Conservation (phyloP, 2,113 vertebrate species). For the Scytalopus superciliaris region DNA sequence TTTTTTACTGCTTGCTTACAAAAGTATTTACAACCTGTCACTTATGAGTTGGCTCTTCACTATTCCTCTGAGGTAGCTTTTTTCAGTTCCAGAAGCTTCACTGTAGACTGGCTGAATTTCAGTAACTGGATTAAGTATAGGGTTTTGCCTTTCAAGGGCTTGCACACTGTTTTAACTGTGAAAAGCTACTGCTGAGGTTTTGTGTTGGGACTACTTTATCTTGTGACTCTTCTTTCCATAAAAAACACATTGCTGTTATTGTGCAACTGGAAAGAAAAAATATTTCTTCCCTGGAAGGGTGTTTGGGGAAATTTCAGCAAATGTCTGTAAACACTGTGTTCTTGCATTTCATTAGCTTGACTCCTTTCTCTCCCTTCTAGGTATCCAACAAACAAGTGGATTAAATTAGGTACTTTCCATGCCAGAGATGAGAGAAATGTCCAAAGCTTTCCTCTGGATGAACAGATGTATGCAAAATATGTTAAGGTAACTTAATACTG, state of each 20-base stretch:
- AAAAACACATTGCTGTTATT: not conserved
- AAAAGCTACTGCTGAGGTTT: not conserved
- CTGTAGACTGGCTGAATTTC: not conserved
- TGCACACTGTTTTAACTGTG: not conserved
- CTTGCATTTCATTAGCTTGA: not conserved
- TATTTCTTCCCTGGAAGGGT: not conserved
- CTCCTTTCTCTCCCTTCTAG: constrained; percentile 68
- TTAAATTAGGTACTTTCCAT: constrained; percentile 97
- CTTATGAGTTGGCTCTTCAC: not conserved
- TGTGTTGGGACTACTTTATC: not conserved
- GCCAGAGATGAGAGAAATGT: constrained; percentile 96
- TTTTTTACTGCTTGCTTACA: not conserved
- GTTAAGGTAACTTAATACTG: constrained; percentile 86
- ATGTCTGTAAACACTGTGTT: not conserved
- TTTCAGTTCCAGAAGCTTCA: not conserved
- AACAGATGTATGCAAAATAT: constrained; percentile 99
- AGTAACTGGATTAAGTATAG: not conserved
- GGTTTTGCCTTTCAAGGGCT: not conserved
- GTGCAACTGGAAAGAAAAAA: not conserved
- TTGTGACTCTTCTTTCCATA: not conserved
- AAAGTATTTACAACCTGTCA: not conserved
- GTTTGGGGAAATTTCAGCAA: not conserved
- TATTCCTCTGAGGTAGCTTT: not conserved
- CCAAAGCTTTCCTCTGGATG: constrained; percentile 97
- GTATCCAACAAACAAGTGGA: constrained; percentile 99